Evolutionary conservation across 2,888 invertebrate species (phyloP).

Genomic region (Muscina levida): DNA sequence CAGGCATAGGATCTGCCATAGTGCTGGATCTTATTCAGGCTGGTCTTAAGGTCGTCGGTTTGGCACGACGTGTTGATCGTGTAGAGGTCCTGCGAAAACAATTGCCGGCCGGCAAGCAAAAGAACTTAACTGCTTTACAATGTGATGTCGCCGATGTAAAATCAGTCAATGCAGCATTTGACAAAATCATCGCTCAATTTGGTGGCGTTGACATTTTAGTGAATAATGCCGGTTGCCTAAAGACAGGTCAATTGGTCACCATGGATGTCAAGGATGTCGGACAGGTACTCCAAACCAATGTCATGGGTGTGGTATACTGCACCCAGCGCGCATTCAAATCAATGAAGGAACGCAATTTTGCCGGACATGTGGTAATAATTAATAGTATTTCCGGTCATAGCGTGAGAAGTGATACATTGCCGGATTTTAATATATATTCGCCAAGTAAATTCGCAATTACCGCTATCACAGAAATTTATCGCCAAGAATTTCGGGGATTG

Average conservation of each 20-base stretch:
- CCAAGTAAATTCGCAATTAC: conserved; percentile 73
- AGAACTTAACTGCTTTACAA: conserved; percentile 74
- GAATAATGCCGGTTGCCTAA: no score
- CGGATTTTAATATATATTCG: conserved; percentile 68
- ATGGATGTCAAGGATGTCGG: conserved; percentile 70
- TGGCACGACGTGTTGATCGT: conserved; percentile 78
- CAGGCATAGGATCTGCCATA: no score
- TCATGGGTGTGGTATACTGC: no score
- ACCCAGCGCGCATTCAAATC: no score
- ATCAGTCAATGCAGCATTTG: no score
- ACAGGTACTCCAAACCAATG: conserved; percentile 73
- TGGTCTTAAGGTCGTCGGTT: conserved; percentile 82
- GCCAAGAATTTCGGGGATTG: no score
- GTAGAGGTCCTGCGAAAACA: conserved; percentile 67
- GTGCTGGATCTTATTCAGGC: conserved; percentile 79
- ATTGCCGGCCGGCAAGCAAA: conserved; percentile 66
- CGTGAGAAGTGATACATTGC: neutral
- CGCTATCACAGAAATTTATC: conserved; percentile 74
- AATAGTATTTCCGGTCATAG: conserved; percentile 74
- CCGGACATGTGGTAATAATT: no score
- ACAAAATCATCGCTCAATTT: no score
- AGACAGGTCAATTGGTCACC: conserved; percentile 24
- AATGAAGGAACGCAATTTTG: no score
- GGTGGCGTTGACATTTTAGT: no score
- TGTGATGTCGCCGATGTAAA: conserved; percentile 81